Percentiles rank a stretch among this genome's conserved stretches.
Conservation (phyloP, 1,140 invertebrate species). For the Conus ventricosus region DNA sequence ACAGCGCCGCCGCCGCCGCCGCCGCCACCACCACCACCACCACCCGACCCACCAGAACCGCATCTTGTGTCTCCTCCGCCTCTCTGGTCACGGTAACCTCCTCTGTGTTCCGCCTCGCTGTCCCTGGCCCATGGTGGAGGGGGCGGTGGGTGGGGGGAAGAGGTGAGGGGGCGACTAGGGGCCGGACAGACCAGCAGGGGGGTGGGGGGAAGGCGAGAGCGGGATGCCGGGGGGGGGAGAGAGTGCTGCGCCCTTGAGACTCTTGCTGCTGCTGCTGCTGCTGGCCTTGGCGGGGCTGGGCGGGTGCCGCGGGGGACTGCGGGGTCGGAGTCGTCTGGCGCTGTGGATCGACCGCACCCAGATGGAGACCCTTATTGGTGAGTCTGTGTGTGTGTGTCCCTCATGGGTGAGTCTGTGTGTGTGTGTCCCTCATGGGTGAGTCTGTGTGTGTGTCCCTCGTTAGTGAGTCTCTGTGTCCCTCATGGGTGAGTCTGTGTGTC, state of each 20-base stretch:
- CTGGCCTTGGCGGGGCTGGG: neutral
- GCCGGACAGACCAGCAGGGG: neutral
- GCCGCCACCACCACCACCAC: neutral
- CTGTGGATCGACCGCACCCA: constrained; percentile 50
- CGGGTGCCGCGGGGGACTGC: neutral
- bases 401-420: neutral
- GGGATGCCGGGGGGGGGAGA: neutral
- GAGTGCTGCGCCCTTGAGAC: neutral
- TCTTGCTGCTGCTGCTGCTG: constrained; percentile 23
- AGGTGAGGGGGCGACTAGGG: neutral
- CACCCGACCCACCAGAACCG: neutral
- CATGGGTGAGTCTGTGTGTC: too few species aligned
- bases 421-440: neutral
- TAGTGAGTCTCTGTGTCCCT: too few species aligned
- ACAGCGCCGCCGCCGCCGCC: neutral
- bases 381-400: constrained; percentile 24
- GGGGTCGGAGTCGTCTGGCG: constrained; percentile 42
- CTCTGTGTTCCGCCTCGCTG: neutral
- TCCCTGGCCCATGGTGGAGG: neutral
- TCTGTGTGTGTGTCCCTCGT: too few species aligned
- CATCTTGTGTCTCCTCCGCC: neutral
- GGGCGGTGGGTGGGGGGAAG: neutral
- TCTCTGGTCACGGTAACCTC: neutral
- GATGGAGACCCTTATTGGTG: constrained; percentile 41
- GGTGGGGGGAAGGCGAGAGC: neutral